These are phyloP conservation scores for Theretra japonica DNA, from an alignment of 2,888 invertebrate genomes.

Conservation along the genomic window DNA sequence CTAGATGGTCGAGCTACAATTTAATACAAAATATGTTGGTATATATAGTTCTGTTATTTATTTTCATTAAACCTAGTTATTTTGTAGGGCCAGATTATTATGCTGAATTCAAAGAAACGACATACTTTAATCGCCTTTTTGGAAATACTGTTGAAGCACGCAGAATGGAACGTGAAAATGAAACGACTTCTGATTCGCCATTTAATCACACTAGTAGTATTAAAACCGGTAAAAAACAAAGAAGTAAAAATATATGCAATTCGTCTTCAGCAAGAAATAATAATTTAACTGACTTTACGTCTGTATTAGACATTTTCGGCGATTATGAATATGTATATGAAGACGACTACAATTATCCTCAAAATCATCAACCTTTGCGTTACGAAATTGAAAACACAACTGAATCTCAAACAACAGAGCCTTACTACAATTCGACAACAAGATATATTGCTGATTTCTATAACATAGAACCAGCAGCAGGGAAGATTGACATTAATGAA, in stretches of 20 bases:
- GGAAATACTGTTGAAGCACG: background rate
- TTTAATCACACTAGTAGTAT: background rate
- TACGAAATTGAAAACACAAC: slow-evolving; percentile 3
- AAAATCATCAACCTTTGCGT: slow-evolving; percentile 14
- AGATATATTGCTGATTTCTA: slow-evolving; percentile 56
- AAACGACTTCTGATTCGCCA: background rate
- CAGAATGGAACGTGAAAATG: slow-evolving; percentile 9
- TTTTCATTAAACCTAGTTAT: background rate
- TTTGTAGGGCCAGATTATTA: slow-evolving; percentile 20
- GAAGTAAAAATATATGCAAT: background rate
- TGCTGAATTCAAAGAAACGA: slow-evolving; percentile 14
- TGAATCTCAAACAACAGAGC: slow-evolving; percentile 27
- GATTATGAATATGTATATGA: slow-evolving; percentile 56
- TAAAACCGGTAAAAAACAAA: background rate
- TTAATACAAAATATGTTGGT: background rate
- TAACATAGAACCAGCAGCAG: slow-evolving; percentile 62
- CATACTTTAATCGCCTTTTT: background rate
- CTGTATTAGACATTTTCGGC: slow-evolving; percentile 42
- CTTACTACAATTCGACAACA: slow-evolving; percentile 38
- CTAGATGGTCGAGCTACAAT: slow-evolving; percentile 9
- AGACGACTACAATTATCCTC: slow-evolving; percentile 29
- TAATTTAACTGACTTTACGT: slow-evolving; percentile 24
- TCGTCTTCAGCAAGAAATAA: background rate
- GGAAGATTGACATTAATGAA: slow-evolving; percentile 37
- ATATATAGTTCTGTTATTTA: background rate